Base-by-base conservation (phyloP, 2,113 vertebrate genomes). In the Tenrec ecaudatus region DNA sequence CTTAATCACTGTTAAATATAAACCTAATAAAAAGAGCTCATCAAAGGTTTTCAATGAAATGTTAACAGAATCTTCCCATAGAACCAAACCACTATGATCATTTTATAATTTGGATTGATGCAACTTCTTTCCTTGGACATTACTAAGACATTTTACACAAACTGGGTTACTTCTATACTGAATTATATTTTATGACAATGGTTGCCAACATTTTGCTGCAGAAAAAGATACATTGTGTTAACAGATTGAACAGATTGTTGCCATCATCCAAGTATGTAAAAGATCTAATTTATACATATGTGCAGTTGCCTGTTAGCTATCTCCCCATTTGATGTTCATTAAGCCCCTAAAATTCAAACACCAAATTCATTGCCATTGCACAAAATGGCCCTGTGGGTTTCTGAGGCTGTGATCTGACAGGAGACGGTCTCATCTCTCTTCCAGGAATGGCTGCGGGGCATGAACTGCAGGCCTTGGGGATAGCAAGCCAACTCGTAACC, bases 1-100 rank as follows among this genome's bases (percentile, higher is more conserved):
- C 68, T 95, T 94, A 94, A 95, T 96, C 90, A 75, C 76, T 94
- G 82, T 85, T 96, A 94, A 96, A 93, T 94, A 89, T 92, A 94
- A 95, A 93, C 92, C 86, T 93, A 96, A 95, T 95, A 94, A 88
- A 66, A 89, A 80, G 66, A 87, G 36, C 92, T 64, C 20, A 85
- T 89, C 82, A 91, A 1, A 88, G 86, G 75, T 90, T 75, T 76
- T 78, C 89, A 94, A 81, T 69, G 38, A 95, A 96, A 91, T 88
- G 69, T 71, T 94, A 96, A 95, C 78, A 82, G 38, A 93, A 29
- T 81, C 73, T 90, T 89, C 85, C 62, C 68, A 92, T 71, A 82
- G 40, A 96, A 91, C 58, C 38, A 88, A 93, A 91, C 38, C 82
- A 95, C 88, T 81, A 86, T 79, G 82, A 91, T 60, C 94, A 90